These are phyloP conservation scores for Odocoileus virginianus DNA, from an alignment of 2,113 vertebrate species.

Conservation along the genomic window DNA sequence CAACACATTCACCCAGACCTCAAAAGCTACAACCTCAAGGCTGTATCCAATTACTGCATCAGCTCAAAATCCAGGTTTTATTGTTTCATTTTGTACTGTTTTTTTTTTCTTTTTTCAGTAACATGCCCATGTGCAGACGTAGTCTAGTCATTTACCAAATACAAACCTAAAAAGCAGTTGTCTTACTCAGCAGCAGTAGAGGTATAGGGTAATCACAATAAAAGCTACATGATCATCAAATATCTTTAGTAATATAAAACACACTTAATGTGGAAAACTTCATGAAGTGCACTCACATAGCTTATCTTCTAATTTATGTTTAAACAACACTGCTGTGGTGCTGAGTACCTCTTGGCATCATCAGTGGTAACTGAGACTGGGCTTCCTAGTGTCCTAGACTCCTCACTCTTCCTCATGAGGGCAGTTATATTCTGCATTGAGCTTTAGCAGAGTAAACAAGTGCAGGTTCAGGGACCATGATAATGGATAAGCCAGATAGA, in stretches of 20 bases:
- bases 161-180: neutral
- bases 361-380: neutral
- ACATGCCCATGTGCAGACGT: neutral
- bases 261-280: neutral
- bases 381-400: neutral
- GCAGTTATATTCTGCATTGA: neutral
- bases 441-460: neutral
- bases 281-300: neutral
- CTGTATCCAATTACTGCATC: neutral
- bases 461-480: neutral
- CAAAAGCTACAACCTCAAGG: neutral
- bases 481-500: neutral
- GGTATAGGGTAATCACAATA: neutral
- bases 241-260: neutral
- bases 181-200: neutral
- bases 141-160: neutral
- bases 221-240: neutral
- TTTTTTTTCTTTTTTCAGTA: neutral
- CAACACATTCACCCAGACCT: neutral
- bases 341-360: neutral
- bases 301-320: neutral
- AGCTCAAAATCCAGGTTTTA: neutral
- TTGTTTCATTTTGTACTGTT: neutral
- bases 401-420: neutral
- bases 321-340: neutral